phyloP scores from a whole-genome alignment of 2,113 vertebrate genomes.

The Pseudorhombus dupliciocellatus region DNA sequence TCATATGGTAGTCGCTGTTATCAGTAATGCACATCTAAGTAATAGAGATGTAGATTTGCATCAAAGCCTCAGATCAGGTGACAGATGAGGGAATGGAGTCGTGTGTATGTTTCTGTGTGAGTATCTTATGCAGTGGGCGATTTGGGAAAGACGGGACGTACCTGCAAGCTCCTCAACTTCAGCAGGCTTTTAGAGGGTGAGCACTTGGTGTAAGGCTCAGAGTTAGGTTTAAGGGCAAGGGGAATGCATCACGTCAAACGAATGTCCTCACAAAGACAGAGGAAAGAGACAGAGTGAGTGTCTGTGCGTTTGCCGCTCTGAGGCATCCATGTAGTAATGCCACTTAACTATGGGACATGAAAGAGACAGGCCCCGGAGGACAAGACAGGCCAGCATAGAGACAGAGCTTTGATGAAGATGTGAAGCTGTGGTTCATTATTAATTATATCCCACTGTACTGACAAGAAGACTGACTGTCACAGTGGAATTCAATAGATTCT shows the following conservation, averaged over 20 bases:
- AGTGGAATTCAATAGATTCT: conserved; percentile 5
- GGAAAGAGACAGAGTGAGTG: conserved; percentile 1
- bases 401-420: conserved; percentile 56
- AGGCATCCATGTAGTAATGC: conserved; percentile 41
- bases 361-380: conserved; percentile 49
- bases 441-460: conserved; percentile 25
- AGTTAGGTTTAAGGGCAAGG: not conserved
- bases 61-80: too few relatives aligned
- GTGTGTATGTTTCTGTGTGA: not conserved
- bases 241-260: not conserved
- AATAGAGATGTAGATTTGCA: too few relatives aligned
- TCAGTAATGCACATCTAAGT: too few relatives aligned
- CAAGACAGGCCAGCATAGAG: conserved; percentile 34
- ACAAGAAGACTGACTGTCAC: conserved; percentile 2
- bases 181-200: too few relatives aligned
- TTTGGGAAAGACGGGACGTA: too few relatives aligned
- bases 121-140: too few relatives aligned
- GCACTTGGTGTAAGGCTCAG: not conserved
- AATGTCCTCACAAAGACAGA: not conserved
- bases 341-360: conserved; percentile 56
- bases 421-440: conserved; percentile 51
- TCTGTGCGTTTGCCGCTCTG: conserved; percentile 14
- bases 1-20: too few relatives aligned
- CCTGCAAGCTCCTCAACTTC: too few relatives aligned
- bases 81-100: not conserved